Base-by-base conservation (phyloP, 2,113 vertebrate species). In the Turdus rufiventris region DNA sequence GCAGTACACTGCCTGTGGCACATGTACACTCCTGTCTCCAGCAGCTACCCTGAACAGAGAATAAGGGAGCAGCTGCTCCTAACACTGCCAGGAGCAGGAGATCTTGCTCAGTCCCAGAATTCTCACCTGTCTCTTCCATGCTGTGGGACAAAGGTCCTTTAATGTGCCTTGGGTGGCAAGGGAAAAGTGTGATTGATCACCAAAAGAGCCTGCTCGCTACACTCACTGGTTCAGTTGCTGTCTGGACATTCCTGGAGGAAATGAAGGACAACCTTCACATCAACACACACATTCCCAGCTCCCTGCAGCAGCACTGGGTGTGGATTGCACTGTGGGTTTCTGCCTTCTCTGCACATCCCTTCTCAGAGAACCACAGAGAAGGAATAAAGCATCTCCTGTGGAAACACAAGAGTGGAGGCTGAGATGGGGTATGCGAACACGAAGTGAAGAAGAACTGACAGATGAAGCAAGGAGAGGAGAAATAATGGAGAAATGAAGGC, bases 251-350 rank as follows among this genome's bases (percentile, higher is more conserved):
- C 53, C 54, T 70, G 18, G 12, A 60, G 31, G 38, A 83, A 90
- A 76, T 2, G 48, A 75, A 73, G 34, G 42, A 24, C 34, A 73
- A 9, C 24, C 29, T 75, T 68, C 66, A 7, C 42, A 72, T 18
- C 34, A 56, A 8, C 15, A 25, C 11, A 36, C 0, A 0, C 2
- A 25, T 23, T 68, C 50, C 57, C 67, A 89, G 48, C 48, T 65
- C n/a, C 0, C 0, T 9, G 9, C 4, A 45, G 74, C 47, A 81
- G 70, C 60, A 7, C 31, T 17, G 2, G 0, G 11, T 16, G 17
- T 1, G 36, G 56, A 28, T 2, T 61, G n/a, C 20, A 25, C 45
- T 34, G 42, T 12, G 58, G 57, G 42, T 10, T 38, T 38, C 38
- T 38, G 12, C 38, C 31, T 76, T 76, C 58, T 25, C 38, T 45